Conservation (phyloP, 37 sponge, comb jelly and placozoan genomes). For the Ephydatia muelleri region DNA sequence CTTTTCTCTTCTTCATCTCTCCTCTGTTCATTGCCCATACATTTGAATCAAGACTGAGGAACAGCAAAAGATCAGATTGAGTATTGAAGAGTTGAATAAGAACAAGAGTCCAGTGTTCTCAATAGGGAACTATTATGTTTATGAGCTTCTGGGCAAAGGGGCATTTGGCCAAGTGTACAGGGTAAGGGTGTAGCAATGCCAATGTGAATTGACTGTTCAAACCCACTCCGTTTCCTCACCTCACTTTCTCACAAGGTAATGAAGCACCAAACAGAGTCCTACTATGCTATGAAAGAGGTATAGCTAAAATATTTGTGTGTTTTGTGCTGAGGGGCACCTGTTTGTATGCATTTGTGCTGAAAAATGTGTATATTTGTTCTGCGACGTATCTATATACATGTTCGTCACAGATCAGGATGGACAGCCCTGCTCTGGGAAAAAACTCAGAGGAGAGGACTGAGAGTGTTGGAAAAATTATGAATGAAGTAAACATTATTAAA, state of each 20-base stretch:
- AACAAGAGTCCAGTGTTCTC: slow-evolving; percentile 57
- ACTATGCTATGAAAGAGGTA: slow-evolving; percentile 86
- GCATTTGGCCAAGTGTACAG: slow-evolving; percentile 94
- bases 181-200: slow-evolving; percentile 21
- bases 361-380: too few species aligned
- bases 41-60: slow-evolving; percentile 84
- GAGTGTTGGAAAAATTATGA: slow-evolving; percentile 70
- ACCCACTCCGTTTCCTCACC: slow-evolving; percentile 1
- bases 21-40: too few species aligned
- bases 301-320: too few species aligned
- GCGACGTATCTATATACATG: background rate
- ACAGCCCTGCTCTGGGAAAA: slow-evolving; percentile 62
- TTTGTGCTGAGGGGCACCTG: too few species aligned
- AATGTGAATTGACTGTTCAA: too few species aligned
- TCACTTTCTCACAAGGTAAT: slow-evolving; percentile 21
- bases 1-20: background rate
- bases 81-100: slow-evolving; percentile 52
- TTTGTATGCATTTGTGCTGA: too few species aligned
- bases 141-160: slow-evolving; percentile 85
- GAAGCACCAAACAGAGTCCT: slow-evolving; percentile 25
- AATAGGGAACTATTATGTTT: slow-evolving; percentile 67
- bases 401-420: slow-evolving; percentile 40
- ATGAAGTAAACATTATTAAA: slow-evolving; percentile 81
- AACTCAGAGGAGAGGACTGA: slow-evolving; percentile 52
- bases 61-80: slow-evolving; percentile 9